A percentile compares a stretch with the other conserved stretches of the same genome.
Evolutionary conservation across 2,888 invertebrate genomes (phyloP).

Genomic region (Melipona bicolor): DNA sequence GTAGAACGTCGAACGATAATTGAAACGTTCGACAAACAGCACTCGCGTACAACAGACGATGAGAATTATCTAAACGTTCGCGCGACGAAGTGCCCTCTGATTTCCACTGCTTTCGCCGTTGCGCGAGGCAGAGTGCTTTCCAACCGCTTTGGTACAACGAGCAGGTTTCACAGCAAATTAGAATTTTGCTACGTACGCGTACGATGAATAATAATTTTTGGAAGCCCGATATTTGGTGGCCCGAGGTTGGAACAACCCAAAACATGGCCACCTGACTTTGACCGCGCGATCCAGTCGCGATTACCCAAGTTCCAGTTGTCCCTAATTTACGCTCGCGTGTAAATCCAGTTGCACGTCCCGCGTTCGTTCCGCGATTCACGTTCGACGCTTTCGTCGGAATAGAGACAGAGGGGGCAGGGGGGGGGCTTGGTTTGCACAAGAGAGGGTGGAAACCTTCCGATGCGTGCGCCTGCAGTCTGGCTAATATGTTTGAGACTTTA

Average conservation of each 20-base stretch:
- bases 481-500: conserved; percentile 19
- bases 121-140: no score
- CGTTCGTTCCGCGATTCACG: not conserved
- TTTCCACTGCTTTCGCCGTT: not conserved
- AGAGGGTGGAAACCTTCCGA: not conserved
- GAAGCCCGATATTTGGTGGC: no score
- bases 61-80: conserved; percentile 9
- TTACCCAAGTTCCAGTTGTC: no score
- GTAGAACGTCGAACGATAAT: conserved; percentile 13
- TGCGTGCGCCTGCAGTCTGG: not conserved
- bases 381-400: conserved; percentile 14
- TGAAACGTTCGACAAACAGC: conserved; percentile 18
- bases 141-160: no score
- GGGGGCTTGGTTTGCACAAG: not conserved
- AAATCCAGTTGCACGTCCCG: no score
- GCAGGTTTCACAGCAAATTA: no score
- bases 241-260: no score
- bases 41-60: not conserved
- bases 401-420: not conserved
- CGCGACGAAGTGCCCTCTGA: not conserved
- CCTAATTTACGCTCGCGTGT: no score
- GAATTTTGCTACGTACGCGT: no score
- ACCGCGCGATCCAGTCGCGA: no score
- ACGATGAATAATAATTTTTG: no score
- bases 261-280: no score